Conservation (phyloP, 2,888 invertebrate genomes). For the Coleophora flavipennella region DNA sequence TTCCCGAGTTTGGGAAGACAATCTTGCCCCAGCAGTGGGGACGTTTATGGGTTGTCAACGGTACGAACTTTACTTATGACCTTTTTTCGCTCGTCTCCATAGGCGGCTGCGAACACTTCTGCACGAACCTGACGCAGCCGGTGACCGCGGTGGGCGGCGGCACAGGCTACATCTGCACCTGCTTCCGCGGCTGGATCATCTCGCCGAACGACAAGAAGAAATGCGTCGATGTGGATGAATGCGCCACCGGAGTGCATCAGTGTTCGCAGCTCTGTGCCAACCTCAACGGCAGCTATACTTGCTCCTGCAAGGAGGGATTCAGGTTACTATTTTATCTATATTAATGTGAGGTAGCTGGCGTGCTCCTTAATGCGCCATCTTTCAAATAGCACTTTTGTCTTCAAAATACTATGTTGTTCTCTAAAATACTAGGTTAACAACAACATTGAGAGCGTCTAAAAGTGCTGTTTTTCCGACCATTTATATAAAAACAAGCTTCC, state of each 20-base stretch:
- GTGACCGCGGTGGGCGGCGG: conserved; percentile 15
- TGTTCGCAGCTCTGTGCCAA: conserved; percentile 97
- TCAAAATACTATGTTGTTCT: too few relatives aligned
- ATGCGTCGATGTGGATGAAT: conserved; percentile 93
- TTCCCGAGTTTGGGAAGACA: too few relatives aligned
- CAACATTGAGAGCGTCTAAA: too few relatives aligned
- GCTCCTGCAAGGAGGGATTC: conserved; percentile 90
- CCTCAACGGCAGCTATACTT: conserved; percentile 92
- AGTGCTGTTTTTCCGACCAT: too few relatives aligned
- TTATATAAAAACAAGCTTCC: too few relatives aligned
- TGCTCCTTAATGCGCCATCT: too few relatives aligned
- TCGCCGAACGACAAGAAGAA: conserved; percentile 84
- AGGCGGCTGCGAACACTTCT: conserved; percentile 95
- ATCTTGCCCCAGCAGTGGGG: too few relatives aligned
- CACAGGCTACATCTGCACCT: conserved; percentile 90
- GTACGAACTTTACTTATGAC: too few relatives aligned
- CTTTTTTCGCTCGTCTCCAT: conserved; percentile 20
- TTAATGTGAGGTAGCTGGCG: too few relatives aligned
- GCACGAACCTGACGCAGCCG: conserved; percentile 81
- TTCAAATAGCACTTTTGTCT: too few relatives aligned
- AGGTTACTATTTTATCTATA: conserved; percentile 43
- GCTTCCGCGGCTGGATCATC: conserved; percentile 89
- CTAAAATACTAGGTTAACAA: too few relatives aligned
- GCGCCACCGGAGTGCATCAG: conserved; percentile 83
- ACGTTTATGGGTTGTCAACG: too few relatives aligned